Evolutionary conservation across 92 coral and sea anemone genomes (phyloP).

Genomic region (Zoanthus solanderi): DNA sequence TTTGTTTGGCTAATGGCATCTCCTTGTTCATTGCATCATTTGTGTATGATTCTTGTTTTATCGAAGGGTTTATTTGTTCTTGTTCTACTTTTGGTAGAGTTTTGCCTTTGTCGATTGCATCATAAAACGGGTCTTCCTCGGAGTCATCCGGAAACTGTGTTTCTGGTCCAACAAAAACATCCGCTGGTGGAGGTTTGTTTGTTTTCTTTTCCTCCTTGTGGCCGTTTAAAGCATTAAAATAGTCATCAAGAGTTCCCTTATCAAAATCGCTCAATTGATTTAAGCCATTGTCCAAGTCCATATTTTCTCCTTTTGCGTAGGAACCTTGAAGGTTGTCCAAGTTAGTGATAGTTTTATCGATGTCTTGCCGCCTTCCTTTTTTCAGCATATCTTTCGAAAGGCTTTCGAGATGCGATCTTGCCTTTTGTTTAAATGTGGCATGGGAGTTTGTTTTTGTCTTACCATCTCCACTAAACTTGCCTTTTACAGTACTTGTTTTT

Average conservation of each 20-base stretch:
- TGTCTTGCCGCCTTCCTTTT: constrained; percentile 58
- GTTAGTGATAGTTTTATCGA: constrained; percentile 57
- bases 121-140: constrained; percentile 37
- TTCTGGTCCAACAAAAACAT: constrained; percentile 40
- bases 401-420: constrained; percentile 13
- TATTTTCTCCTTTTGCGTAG: constrained; percentile 64
- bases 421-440: not conserved
- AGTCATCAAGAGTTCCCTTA: constrained; percentile 73
- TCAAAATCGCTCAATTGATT: constrained; percentile 74
- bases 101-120: constrained; percentile 40
- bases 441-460: not conserved
- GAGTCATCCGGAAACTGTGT: constrained; percentile 21
- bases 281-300: constrained; percentile 59
- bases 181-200: constrained; percentile 27
- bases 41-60: not conserved
- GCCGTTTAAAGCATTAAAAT: constrained; percentile 83
- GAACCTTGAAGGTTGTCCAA: constrained; percentile 74
- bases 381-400: not conserved
- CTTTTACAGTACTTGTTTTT: not conserved
- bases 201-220: constrained; percentile 51
- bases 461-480: not conserved
- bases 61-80: not conserved
- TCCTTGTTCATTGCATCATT: not conserved
- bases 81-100: not conserved
- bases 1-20: not conserved